phyloP scores from a whole-genome alignment of 1,140 invertebrate species.

The Mamestra configurata region DNA sequence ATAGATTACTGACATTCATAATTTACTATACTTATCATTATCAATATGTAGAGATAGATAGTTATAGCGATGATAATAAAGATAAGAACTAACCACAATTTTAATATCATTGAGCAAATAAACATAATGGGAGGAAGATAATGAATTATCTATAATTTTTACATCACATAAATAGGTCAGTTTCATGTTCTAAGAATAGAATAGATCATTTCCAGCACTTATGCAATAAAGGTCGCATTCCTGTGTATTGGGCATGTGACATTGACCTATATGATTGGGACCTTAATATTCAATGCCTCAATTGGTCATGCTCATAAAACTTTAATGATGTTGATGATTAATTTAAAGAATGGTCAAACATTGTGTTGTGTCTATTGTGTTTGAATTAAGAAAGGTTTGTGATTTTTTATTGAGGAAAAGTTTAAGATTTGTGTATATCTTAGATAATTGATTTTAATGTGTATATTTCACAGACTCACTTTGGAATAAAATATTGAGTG shows the following conservation, averaged over 20 bases:
- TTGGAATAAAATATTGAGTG: too few relatives aligned
- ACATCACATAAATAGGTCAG: slow-evolving; percentile 19
- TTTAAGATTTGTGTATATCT: too few relatives aligned
- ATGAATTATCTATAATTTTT: neutral
- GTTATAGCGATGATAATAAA: neutral
- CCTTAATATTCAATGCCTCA: slow-evolving; percentile 71
- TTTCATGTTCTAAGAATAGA: slow-evolving; percentile 3
- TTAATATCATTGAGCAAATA: slow-evolving; percentile 20
- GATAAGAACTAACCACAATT: neutral
- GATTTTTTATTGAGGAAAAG: too few relatives aligned
- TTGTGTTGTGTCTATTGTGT: neutral
- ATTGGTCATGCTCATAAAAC: slow-evolving; percentile 69
- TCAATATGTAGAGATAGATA: neutral
- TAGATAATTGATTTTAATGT: too few relatives aligned
- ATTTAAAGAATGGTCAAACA: slow-evolving; percentile 33
- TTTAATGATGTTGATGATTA: slow-evolving; percentile 54
- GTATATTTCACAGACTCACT: too few relatives aligned
- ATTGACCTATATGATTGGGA: slow-evolving; percentile 74
- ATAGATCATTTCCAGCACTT: neutral
- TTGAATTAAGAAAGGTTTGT: neutral
- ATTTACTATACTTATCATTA: neutral
- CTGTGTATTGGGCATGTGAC: slow-evolving; percentile 47
- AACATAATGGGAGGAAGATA: slow-evolving; percentile 10
- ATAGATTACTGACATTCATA: neutral
- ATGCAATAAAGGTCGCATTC: slow-evolving; percentile 56